Conservation (phyloP, 2,113 vertebrate species). For the Corydoras maculifer region DNA sequence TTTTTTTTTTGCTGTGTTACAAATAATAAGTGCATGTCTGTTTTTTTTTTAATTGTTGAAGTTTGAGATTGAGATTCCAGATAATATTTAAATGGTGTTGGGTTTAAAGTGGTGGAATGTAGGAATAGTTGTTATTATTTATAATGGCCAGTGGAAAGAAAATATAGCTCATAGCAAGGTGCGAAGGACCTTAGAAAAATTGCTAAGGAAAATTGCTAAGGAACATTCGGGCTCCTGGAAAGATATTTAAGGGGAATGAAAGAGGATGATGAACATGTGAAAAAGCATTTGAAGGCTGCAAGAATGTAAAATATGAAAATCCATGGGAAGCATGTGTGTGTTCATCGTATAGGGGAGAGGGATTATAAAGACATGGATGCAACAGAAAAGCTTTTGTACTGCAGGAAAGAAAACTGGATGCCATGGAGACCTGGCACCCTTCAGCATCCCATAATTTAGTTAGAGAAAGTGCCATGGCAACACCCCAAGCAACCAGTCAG, state of each 20-base stretch:
- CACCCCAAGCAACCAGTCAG: slow-evolving; percentile 40
- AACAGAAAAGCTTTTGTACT: slow-evolving; percentile 33
- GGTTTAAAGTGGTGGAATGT: too few species aligned
- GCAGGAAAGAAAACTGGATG: slow-evolving; percentile 43
- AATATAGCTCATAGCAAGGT: too few species aligned
- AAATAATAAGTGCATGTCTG: slow-evolving; percentile 3
- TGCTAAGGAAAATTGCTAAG: too few species aligned
- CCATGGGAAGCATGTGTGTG: background rate
- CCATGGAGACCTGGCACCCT: slow-evolving; percentile 46
- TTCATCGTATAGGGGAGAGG: background rate
- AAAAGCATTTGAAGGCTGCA: background rate
- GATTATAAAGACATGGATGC: background rate
- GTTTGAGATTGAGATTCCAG: background rate
- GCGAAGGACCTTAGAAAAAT: too few species aligned
- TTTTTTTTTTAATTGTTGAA: background rate
- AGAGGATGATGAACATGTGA: background rate
- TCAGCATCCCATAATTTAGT: slow-evolving; percentile 41
- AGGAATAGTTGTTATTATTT: too few species aligned
- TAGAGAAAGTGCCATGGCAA: slow-evolving; percentile 59
- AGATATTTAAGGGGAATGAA: background rate
- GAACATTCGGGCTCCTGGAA: too few species aligned
- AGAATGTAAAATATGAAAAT: slow-evolving; percentile 2
- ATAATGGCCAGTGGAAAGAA: too few species aligned
- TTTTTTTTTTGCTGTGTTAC: background rate
- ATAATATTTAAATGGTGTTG: too few species aligned